Percentiles rank a stretch among this genome's conserved stretches.
Evolutionary conservation across 64 coral and sea anemone species (phyloP).

Genomic region (Astreopora myriophthalma): DNA sequence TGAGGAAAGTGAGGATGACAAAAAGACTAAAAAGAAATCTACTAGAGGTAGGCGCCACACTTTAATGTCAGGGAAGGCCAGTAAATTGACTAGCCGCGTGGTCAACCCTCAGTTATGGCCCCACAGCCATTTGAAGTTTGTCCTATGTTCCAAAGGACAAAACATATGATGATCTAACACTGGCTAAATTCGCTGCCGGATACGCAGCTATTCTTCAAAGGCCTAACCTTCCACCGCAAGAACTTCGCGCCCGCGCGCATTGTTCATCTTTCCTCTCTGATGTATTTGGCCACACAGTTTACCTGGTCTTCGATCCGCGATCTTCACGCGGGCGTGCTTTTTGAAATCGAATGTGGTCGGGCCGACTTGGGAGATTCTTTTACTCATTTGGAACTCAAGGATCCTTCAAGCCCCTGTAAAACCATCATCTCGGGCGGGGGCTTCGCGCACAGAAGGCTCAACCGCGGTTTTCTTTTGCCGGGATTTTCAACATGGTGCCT

Average conservation of each 20-base stretch:
- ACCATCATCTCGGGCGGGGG: too few relatives aligned
- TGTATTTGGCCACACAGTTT: conserved; percentile 38
- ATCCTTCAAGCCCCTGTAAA: too few relatives aligned
- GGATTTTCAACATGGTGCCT: not conserved
- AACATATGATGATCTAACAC: conserved; percentile 2
- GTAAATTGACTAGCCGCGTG: conserved; percentile 15
- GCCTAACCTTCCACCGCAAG: not conserved
- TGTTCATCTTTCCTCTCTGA: not conserved
- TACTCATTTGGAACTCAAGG: not conserved
- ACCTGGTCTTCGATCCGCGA: not conserved
- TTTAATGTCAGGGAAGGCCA: conserved; percentile 11
- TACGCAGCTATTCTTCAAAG: conserved; percentile 10
- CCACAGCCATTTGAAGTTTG: conserved; percentile 6
- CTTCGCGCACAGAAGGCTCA: not conserved
- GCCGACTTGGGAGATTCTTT: conserved; percentile 20
- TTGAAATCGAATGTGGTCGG: conserved; percentile 38
- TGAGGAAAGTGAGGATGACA: too few relatives aligned
- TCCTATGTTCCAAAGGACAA: not conserved
- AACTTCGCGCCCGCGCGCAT: not conserved
- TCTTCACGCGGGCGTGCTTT: conserved; percentile 1
- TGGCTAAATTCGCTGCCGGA: conserved; percentile 22
- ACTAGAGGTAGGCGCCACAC: too few relatives aligned
- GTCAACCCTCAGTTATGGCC: conserved; percentile 1
- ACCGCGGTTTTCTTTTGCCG: conserved; percentile 17
- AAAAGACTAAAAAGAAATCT: too few relatives aligned